A percentile compares a stretch with the other conserved stretches of the same genome.
These are phyloP conservation scores for Meriones psammophilus DNA, from an alignment of 2,797 vertebrate species.

Conservation along the genomic window DNA sequence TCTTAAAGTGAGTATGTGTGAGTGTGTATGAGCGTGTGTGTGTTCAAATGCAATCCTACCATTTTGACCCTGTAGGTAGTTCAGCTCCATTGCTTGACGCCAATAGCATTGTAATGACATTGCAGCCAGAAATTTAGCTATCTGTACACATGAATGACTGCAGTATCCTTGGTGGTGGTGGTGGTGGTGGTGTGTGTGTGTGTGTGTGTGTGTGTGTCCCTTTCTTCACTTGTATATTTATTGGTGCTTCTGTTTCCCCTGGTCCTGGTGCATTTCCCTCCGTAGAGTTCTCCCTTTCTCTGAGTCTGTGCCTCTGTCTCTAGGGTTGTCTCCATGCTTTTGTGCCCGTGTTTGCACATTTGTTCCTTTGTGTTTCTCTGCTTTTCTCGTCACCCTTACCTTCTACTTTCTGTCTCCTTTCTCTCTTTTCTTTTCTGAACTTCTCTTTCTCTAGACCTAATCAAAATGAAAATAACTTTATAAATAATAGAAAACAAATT, in stretches of 20 bases:
- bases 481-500: conserved; percentile 33
- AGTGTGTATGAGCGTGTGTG: no score
- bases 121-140: background rate
- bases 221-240: background rate
- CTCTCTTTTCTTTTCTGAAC: background rate
- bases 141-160: background rate
- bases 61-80: conserved; percentile 2
- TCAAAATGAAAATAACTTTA: conserved; percentile 39
- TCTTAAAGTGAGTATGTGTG: background rate
- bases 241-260: background rate
- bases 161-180: background rate
- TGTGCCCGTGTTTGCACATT: background rate
- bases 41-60: background rate
- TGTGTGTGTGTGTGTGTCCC: background rate
- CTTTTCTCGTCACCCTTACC: background rate
- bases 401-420: background rate
- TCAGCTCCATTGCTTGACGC: background rate
- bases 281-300: background rate
- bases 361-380: background rate
- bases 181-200: background rate
- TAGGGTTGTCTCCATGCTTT: background rate
- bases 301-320: background rate
- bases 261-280: background rate
- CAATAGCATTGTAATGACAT: background rate
- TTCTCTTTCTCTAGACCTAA: conserved; percentile 20